Percentiles rank a stretch among this genome's conserved stretches.
phyloP scores from a whole-genome alignment of 2,888 invertebrate species.

The Xanthorhoe spadicearia region DNA sequence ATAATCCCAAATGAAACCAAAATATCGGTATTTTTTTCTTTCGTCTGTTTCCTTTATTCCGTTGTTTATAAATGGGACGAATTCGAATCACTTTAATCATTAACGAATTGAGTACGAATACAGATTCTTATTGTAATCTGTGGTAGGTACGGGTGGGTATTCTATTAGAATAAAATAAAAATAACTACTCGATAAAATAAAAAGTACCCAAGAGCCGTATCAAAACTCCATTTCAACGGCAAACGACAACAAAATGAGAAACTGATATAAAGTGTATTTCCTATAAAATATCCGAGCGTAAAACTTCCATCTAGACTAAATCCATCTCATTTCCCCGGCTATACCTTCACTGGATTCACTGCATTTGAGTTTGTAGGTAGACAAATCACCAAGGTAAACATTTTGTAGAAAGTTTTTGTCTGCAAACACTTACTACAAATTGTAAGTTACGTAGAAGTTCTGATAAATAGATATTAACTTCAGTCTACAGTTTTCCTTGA shows the following conservation, averaged over 20 bases:
- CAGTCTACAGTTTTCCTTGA: constrained; percentile 19
- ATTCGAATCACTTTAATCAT: no score
- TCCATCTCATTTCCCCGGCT: constrained; percentile 12
- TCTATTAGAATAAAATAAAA: background rate
- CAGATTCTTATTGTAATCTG: background rate
- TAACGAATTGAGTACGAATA: no score
- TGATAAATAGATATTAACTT: background rate
- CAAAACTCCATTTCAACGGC: constrained; percentile 3
- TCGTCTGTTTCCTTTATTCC: no score
- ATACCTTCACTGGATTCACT: background rate
- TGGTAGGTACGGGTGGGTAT: background rate
- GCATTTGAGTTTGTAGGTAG: background rate
- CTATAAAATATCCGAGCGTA: background rate
- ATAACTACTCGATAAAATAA: background rate
- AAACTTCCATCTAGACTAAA: constrained; percentile 11
- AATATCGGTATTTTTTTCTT: no score
- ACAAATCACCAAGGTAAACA: background rate
- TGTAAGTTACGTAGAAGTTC: no score
- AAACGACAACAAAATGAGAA: constrained; percentile 5
- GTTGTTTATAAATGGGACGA: no score
- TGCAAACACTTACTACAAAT: background rate
- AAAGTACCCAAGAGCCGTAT: background rate
- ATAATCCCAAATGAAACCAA: no score
- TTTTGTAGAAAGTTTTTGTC: background rate
- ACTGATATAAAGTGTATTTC: constrained; percentile 12